A percentile compares a stretch with the other conserved stretches of the same genome.
Conservation (phyloP, 2,113 vertebrate species). For the Plectropomus leopardus region DNA sequence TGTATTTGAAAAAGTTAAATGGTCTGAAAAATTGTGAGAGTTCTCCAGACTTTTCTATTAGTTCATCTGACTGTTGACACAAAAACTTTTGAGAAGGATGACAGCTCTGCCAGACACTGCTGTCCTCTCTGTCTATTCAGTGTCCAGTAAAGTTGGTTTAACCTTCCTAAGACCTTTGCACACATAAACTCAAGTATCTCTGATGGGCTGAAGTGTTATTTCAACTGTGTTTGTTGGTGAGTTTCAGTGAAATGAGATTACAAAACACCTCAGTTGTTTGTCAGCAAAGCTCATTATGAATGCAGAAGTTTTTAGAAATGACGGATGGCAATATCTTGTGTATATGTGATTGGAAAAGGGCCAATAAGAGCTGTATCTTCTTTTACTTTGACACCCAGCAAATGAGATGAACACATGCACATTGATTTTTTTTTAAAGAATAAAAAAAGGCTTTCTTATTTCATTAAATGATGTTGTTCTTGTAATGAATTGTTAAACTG, state of each 20-base stretch:
- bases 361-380: not conserved
- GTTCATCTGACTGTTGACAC: not conserved
- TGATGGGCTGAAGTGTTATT: not conserved
- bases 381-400: slow-evolving; percentile 10
- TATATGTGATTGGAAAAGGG: slow-evolving; percentile 7
- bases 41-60: slow-evolving; percentile 5
- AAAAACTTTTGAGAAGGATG: not conserved
- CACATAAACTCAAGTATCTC: not conserved
- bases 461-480: slow-evolving; percentile 16
- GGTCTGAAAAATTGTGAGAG: not conserved
- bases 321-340: not conserved
- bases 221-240: not conserved
- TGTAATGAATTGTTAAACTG: slow-evolving; percentile 28
- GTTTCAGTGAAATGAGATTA: not conserved
- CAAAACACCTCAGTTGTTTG: not conserved
- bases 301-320: not conserved
- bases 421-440: slow-evolving; percentile 11
- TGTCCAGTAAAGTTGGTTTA: not conserved
- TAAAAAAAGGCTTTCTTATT: not conserved
- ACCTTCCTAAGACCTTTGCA: not conserved
- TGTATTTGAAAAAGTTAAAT: slow-evolving; percentile 6
- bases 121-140: not conserved
- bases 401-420: slow-evolving; percentile 12
- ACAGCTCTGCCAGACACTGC: slow-evolving; percentile 1
- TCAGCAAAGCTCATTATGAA: not conserved